These are phyloP conservation scores for Orchesella flavescens DNA, from an alignment of 2,888 invertebrate species.

Conservation along the genomic window DNA sequence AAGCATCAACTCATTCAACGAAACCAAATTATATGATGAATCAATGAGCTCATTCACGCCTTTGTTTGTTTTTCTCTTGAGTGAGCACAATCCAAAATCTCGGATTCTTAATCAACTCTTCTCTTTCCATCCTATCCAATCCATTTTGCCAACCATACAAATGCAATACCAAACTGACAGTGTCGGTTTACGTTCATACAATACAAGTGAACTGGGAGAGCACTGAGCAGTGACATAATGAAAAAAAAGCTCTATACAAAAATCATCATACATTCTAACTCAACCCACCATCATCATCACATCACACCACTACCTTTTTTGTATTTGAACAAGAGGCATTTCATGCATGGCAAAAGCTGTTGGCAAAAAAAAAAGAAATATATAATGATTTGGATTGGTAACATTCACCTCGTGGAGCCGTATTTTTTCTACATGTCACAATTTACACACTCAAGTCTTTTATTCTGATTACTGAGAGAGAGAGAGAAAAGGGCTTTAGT, in stretches of 20 bases:
- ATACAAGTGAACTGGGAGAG: not conserved
- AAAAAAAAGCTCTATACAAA: not conserved
- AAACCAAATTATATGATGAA: conserved; percentile 30
- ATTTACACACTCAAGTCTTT: too few relatives aligned
- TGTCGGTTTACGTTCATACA: too few relatives aligned
- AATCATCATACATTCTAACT: too few relatives aligned
- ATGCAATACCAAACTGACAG: too few relatives aligned
- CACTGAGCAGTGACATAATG: conserved; percentile 5
- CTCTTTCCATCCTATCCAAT: not conserved
- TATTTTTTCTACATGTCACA: too few relatives aligned
- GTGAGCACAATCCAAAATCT: conserved; percentile 8
- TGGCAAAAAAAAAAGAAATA: too few relatives aligned
- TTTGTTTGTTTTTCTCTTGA: conserved; percentile 52
- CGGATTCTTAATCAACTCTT: conserved; percentile 7
- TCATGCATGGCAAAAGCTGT: too few relatives aligned
- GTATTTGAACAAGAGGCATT: too few relatives aligned
- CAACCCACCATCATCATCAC: too few relatives aligned
- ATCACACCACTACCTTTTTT: too few relatives aligned
- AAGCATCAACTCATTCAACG: not conserved
- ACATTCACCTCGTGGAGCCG: too few relatives aligned
- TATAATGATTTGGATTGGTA: too few relatives aligned
- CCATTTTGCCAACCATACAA: not conserved
- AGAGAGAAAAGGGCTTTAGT: not conserved
- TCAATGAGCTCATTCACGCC: conserved; percentile 56
- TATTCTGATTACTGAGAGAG: not conserved